Percentiles rank a stretch among this genome's conserved stretches.
Conservation (phyloP, 2,888 invertebrate species). For the Agonopterix arenella region DNA sequence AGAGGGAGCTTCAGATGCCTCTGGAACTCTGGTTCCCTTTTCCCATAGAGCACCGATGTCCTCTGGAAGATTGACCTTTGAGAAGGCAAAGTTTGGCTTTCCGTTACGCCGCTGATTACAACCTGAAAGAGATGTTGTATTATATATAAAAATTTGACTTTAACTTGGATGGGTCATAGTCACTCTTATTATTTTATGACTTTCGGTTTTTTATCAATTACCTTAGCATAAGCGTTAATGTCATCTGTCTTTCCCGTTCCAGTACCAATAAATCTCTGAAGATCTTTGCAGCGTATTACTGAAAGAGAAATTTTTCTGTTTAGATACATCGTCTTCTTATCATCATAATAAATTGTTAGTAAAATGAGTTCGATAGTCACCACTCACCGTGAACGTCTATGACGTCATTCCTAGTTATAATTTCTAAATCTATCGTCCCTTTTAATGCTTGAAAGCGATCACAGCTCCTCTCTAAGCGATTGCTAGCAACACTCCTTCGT, state of each 20-base stretch:
- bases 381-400: slow-evolving; percentile 84
- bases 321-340: slow-evolving; percentile 1
- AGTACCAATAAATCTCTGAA: slow-evolving; percentile 74
- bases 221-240: slow-evolving; percentile 90
- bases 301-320: slow-evolving; percentile 37
- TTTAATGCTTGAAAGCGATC: slow-evolving; percentile 55
- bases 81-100: slow-evolving; percentile 54
- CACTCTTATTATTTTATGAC: too few relatives aligned
- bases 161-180: too few relatives aligned
- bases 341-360: slow-evolving; percentile 9
- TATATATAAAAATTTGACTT: neutral
- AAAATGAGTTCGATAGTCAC: slow-evolving; percentile 57
- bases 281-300: slow-evolving; percentile 88
- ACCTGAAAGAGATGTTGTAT: slow-evolving; percentile 51
- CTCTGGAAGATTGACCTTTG: slow-evolving; percentile 82
- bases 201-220: slow-evolving; percentile 24
- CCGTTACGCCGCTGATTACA: slow-evolving; percentile 67
- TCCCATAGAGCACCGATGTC: slow-evolving; percentile 88
- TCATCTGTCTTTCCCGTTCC: slow-evolving; percentile 73
- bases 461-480: slow-evolving; percentile 49
- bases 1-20: slow-evolving; percentile 84
- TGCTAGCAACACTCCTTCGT: slow-evolving; percentile 70
- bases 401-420: slow-evolving; percentile 72
- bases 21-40: slow-evolving; percentile 87
- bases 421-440: slow-evolving; percentile 81